Evolutionary conservation across 2,888 invertebrate species (phyloP).

Genomic region (Chelonus formosanus): DNA sequence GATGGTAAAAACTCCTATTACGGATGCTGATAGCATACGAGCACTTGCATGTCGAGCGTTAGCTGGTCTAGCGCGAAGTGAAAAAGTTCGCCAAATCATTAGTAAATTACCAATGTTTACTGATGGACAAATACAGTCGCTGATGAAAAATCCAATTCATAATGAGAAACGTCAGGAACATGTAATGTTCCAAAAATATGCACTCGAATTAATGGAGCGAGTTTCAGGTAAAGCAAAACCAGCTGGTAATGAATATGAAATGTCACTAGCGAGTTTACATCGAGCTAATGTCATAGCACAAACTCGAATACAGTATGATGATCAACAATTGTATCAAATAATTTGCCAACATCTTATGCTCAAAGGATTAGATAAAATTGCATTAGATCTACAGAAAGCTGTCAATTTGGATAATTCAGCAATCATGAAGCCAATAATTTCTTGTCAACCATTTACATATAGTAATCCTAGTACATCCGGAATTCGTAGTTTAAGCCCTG

Average conservation of each 20-base stretch:
- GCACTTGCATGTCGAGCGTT: slow-evolving; percentile 93
- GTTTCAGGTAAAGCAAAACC: slow-evolving; percentile 92
- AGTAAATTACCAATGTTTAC: slow-evolving; percentile 94
- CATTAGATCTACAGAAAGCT: slow-evolving; percentile 79
- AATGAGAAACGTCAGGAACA: slow-evolving; percentile 97
- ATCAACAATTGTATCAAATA: slow-evolving; percentile 89
- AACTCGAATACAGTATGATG: slow-evolving; percentile 94
- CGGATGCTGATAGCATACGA: slow-evolving; percentile 94
- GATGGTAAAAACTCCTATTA: slow-evolving; percentile 92
- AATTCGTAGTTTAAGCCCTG: slow-evolving; percentile 58
- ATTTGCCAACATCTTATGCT: slow-evolving; percentile 87
- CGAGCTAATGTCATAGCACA: slow-evolving; percentile 95
- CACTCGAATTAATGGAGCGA: slow-evolving; percentile 86
- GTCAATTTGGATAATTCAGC: slow-evolving; percentile 74
- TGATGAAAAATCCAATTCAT: slow-evolving; percentile 96
- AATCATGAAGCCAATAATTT: slow-evolving; percentile 59
- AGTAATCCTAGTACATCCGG: slow-evolving; percentile 52
- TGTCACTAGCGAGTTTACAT: slow-evolving; percentile 88
- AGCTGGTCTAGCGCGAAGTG: slow-evolving; percentile 92
- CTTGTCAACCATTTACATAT: slow-evolving; percentile 60
- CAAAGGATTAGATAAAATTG: slow-evolving; percentile 79
- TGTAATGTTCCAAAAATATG: slow-evolving; percentile 94
- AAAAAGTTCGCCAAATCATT: slow-evolving; percentile 92
- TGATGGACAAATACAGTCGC: slow-evolving; percentile 88
- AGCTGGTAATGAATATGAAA: slow-evolving; percentile 79